Base-by-base conservation (phyloP, 1,140 invertebrate genomes). In the Cardiocondyla obscurior region DNA sequence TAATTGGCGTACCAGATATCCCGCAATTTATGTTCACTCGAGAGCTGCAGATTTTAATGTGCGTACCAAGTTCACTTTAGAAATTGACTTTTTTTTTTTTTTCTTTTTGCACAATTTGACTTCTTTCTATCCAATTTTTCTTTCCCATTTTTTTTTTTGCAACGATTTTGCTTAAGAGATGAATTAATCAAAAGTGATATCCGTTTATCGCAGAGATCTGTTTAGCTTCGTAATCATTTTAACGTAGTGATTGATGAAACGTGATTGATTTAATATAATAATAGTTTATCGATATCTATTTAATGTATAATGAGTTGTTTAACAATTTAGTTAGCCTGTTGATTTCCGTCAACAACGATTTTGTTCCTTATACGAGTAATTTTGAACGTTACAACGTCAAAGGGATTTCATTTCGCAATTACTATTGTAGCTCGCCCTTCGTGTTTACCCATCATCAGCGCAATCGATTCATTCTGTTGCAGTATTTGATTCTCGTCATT, bases 401-500 rank as follows among this genome's bases (percentile, higher is more conserved):
- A 73, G 53, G 33, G 51, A 22, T 36, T 73, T 73, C 51, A 73
- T 73, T n/a, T 55, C 53, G 70, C 33, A 73, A 73, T 73, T 73
- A 73, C 49, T 55, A 72, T 53, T 42, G 33, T 28, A 73, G 53
- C 28, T 58, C 22, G 36, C 22, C 5, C 22, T 58, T 44, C 51
- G 22, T 73, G 36, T 73, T 73, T 73, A 57, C 16, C 22, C 16
- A 58, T 58, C 55, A 73, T 73, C 70, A 73, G 53, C 12, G 36
- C 70, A 73, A 58, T 25, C 51, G 53, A 58, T 28, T 73, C 70
- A 58, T 73, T 73, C 53, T 58, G 19, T 73, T 73, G 51, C 25
- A 57, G 22, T 73, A 73, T 73, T 73, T 73, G 51, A 73, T 39
- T 73, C 22, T 73, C 51, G 30, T 57, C 22, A 73, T 73, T 39